A percentile compares a stretch with the other conserved stretches of the same genome.
Conservation (phyloP, 37 sponge, comb jelly and placozoan species). For the Eunapius fragilis region DNA sequence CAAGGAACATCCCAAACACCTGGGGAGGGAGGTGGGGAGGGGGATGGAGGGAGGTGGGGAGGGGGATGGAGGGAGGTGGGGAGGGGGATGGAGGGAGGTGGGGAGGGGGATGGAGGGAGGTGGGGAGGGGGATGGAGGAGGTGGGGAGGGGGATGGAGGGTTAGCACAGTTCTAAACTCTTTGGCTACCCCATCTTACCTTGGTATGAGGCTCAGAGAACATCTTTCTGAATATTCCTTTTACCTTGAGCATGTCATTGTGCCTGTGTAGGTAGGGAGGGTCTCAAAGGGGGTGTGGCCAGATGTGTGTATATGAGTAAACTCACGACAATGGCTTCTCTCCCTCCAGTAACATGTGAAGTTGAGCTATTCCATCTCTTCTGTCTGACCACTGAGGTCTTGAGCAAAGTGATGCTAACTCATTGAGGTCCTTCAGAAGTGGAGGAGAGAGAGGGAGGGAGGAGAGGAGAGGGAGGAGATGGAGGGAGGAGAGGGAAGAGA, state of each 20-base stretch:
- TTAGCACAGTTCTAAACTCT: no score
- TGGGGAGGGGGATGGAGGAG: no score
- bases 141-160: no score
- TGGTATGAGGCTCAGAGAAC: conserved; percentile 75
- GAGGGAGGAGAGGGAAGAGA: neutral
- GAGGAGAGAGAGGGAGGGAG: neutral
- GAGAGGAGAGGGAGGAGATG: neutral
- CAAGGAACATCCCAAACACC: conserved; percentile 81
- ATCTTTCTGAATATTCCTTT: conserved; percentile 71
- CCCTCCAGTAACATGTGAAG: conserved; percentile 76
- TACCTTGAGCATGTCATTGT: conserved; percentile 54
- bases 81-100: no score
- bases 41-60: no score
- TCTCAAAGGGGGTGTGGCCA: neutral
- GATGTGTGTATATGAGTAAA: neutral
- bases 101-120: no score
- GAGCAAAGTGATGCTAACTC: conserved; percentile 69
- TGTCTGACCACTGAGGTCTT: conserved; percentile 67
- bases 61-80: no score
- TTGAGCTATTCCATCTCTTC: conserved; percentile 78
- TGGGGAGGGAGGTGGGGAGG: no score
- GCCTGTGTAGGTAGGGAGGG: conserved; percentile 14
- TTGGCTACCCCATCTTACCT: no score
- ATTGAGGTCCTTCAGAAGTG: conserved; percentile 50
- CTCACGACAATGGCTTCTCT: conserved; percentile 59